Evolutionary conservation across 1,140 invertebrate species (phyloP), one percentile per base, ranked within the genome.

Genomic region (Drosophila trapezifrons): DNA sequence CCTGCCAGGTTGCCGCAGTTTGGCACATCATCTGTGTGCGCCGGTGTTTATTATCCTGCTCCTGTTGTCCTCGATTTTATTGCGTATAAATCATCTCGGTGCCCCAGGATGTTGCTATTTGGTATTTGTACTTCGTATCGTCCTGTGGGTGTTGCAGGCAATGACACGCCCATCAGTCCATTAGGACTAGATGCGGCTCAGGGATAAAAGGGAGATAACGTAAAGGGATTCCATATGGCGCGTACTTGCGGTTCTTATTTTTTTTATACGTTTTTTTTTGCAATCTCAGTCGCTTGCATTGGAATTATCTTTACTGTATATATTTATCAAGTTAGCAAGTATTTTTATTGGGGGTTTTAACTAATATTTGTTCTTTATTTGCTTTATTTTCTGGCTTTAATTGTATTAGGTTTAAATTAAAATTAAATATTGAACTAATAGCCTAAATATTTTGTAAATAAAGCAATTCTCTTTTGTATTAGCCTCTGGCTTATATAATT

Each of bases 41-140:
- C 43, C 43, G 40, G 32, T 74, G 69, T 63, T 64, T 77, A 29
- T 63, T 45, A 42, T 54, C 42, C 40, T 25, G 18, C 22, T 32
- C 40, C 42, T 69, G 55, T 76, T 76, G 62, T 78, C 47, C 47
- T 70, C 73, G 69, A 57, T 63, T 85, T 82, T 86, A 87, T 87
- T 86, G 71, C 83, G 63, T 76, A 76, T 87, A 89, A 89, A 84
- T 89, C 85, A 84, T 45, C 46, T 18, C 18, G 25, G 45, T n/a
- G 45, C 20, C 72, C 40, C 42, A 3, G 52, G 32, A 52, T 62
- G 62, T 52, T 15, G 15, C 35, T 54, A 37, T 54, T 20, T 5
- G 51, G 51, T 52, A 20, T 52, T 17, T 1, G 46, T 10, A 12
- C 3, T 27, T 52, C 20, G 32, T 54, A 54, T 54, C 29, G n/a